phyloP scores from a whole-genome alignment of 2,888 invertebrate species.

The Polymixis lichenea region DNA sequence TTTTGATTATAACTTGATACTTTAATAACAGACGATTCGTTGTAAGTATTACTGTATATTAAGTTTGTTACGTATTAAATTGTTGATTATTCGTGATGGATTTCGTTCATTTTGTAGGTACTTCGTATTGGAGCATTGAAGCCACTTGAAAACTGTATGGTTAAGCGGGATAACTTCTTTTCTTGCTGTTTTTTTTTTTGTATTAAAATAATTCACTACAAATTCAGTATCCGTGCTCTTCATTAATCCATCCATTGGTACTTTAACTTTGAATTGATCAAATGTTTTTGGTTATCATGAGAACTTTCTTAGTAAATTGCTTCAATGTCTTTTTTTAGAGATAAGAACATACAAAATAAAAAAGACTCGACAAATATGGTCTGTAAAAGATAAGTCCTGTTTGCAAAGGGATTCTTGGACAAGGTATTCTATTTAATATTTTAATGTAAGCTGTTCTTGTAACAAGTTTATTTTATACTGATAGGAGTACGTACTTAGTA shows the following conservation, averaged over 20 bases:
- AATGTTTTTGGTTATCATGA: slow-evolving; percentile 19
- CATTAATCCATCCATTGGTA: neutral
- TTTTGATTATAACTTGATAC: slow-evolving; percentile 57
- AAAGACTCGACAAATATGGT: slow-evolving; percentile 16
- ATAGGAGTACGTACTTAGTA: neutral
- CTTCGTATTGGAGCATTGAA: neutral
- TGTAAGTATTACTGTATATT: slow-evolving; percentile 37
- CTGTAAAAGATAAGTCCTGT: slow-evolving; percentile 45
- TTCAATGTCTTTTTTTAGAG: slow-evolving; percentile 20
- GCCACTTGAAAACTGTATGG: neutral
- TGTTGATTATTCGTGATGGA: neutral
- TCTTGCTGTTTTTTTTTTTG: neutral
- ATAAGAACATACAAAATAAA: slow-evolving; percentile 34
- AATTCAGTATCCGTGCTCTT: neutral
- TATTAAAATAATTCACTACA: neutral
- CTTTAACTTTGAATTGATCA: neutral
- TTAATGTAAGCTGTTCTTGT: slow-evolving; percentile 28
- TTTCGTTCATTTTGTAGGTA: neutral
- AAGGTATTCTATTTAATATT: slow-evolving; percentile 38
- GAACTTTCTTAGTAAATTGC: slow-evolving; percentile 6
- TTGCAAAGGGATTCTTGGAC: slow-evolving; percentile 39
- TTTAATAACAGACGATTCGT: slow-evolving; percentile 43
- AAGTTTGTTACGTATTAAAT: neutral
- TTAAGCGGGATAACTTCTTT: too few relatives aligned
- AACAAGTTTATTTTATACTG: slow-evolving; percentile 9